phyloP scores from a whole-genome alignment of 2,888 invertebrate species.

The Chalcis sispes region DNA sequence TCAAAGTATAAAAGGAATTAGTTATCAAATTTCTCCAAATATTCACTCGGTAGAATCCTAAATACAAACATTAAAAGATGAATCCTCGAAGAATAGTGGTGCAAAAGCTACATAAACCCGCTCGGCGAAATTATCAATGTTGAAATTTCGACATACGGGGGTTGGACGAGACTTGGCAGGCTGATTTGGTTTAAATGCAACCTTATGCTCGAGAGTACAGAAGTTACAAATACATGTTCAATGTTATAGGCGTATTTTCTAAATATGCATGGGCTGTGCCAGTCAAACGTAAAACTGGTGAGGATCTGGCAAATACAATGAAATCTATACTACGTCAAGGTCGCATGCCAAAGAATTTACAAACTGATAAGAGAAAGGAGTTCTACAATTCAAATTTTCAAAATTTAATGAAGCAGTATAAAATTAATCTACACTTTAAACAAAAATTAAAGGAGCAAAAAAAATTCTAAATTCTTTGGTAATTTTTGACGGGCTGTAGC shows the following conservation, averaged over 20 bases:
- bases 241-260: constrained; percentile 68
- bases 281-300: constrained; percentile 55
- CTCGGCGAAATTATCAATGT: constrained; percentile 69
- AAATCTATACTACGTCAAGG: constrained; percentile 51
- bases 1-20: too few relatives aligned
- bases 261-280: constrained; percentile 68
- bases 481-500: too few relatives aligned
- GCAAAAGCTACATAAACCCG: constrained; percentile 70
- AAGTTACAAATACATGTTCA: constrained; percentile 68
- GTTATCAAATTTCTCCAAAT: too few relatives aligned
- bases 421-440: constrained; percentile 25
- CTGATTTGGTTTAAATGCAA: constrained; percentile 56
- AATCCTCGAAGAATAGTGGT: too few relatives aligned
- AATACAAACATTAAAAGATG: too few relatives aligned
- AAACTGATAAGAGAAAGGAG: constrained; percentile 44
- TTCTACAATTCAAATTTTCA: constrained; percentile 39
- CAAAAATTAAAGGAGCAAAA: too few relatives aligned
- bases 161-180: constrained; percentile 62
- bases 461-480: too few relatives aligned
- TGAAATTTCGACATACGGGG: constrained; percentile 69
- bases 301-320: constrained; percentile 63
- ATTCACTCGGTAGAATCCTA: too few relatives aligned
- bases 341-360: constrained; percentile 52
- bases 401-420: constrained; percentile 27
- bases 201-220: constrained; percentile 55